Evolutionary conservation across 2,113 vertebrate genomes (phyloP).

Genomic region (Rhizomys pruinosus): DNA sequence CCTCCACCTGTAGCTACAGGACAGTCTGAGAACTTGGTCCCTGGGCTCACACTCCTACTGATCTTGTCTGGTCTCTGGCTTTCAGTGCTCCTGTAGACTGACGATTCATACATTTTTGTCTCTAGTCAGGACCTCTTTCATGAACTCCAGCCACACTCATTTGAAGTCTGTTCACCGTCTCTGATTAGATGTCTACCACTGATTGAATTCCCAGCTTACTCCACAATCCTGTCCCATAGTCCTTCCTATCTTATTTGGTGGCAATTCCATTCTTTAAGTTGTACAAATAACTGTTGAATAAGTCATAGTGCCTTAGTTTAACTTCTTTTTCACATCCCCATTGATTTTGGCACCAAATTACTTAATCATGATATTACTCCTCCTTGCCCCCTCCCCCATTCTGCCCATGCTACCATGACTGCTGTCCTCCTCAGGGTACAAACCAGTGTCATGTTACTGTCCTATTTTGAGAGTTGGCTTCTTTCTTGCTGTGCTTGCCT

Average conservation of each 20-base stretch:
- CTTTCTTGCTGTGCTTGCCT: background rate
- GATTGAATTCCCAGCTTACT: background rate
- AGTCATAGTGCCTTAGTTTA: background rate
- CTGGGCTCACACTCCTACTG: background rate
- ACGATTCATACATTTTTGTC: background rate
- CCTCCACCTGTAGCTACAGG: background rate
- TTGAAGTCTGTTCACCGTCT: background rate
- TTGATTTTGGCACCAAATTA: background rate
- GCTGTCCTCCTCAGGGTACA: background rate
- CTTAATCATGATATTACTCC: background rate
- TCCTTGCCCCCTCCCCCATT: background rate
- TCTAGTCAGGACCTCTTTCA: background rate
- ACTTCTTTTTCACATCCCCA: background rate
- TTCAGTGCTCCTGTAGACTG: background rate
- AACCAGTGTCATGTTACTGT: fast-evolving
- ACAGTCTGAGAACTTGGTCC: too few relatives aligned
- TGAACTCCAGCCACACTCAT: background rate
- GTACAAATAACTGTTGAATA: background rate
- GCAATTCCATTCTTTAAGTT: background rate
- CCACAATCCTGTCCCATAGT: background rate
- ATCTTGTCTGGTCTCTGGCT: background rate
- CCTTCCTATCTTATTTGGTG: background rate
- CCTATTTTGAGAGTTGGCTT: background rate
- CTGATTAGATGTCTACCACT: background rate
- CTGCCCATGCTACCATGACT: background rate